These are phyloP conservation scores for Ethmia dodecea DNA, from an alignment of 2,888 invertebrate species.

Conservation along the genomic window DNA sequence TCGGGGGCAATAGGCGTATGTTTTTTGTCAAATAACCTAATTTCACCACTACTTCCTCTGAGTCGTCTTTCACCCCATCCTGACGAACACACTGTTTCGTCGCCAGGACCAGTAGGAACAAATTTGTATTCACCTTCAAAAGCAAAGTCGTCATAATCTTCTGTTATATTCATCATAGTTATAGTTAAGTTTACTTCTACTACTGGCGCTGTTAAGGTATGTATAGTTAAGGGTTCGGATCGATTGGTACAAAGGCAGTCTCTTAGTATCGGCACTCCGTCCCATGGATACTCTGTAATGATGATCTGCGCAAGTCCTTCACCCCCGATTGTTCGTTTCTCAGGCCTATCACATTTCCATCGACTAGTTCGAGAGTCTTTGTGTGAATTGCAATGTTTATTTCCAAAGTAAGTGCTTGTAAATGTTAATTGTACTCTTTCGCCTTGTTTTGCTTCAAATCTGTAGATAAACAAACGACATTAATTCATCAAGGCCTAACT, in stretches of 20 bases:
- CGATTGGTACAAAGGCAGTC: constrained; percentile 87
- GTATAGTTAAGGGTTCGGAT: constrained; percentile 80
- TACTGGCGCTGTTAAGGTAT: constrained; percentile 82
- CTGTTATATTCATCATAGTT: constrained; percentile 87
- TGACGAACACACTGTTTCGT: constrained; percentile 79
- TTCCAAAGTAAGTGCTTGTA: constrained; percentile 82
- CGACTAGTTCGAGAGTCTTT: constrained; percentile 82
- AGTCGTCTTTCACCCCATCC: constrained; percentile 81
- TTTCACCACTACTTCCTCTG: constrained; percentile 85
- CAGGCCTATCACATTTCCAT: constrained; percentile 81
- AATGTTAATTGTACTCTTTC: constrained; percentile 84
- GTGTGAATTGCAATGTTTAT: constrained; percentile 81
- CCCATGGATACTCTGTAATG: constrained; percentile 84
- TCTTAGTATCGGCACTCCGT: constrained; percentile 80
- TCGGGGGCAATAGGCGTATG: constrained; percentile 60
- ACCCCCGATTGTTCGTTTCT: constrained; percentile 59
- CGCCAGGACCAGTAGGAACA: constrained; percentile 74
- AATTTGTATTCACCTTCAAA: constrained; percentile 87
- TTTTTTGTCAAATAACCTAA: constrained; percentile 80
- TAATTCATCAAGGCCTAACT: too few species aligned
- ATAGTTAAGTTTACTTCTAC: constrained; percentile 86
- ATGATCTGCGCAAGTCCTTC: constrained; percentile 79
- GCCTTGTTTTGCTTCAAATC: constrained; percentile 83
- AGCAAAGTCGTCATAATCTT: constrained; percentile 87
- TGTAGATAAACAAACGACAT: constrained; percentile 26